A percentile compares a stretch with the other conserved stretches of the same genome.
Evolutionary conservation across 2,797 vertebrate species (phyloP).

Genomic region (Sebastes kiyomatsui): DNA sequence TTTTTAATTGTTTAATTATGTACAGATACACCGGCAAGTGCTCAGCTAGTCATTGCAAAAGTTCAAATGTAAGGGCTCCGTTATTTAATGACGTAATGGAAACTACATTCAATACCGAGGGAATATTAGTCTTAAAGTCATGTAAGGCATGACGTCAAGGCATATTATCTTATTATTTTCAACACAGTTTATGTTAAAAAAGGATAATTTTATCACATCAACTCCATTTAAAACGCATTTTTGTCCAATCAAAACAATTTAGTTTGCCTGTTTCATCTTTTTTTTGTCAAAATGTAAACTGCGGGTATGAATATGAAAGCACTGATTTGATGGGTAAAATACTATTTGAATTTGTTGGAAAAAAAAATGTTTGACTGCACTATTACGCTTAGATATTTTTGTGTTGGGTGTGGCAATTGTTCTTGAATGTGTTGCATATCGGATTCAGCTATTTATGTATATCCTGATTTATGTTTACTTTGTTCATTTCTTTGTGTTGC

Average conservation of each 20-base stretch:
- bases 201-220: not conserved
- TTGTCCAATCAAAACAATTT: not conserved
- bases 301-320: slow-evolving; percentile 31
- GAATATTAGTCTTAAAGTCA: not conserved
- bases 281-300: slow-evolving; percentile 19
- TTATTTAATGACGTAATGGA: slow-evolving; percentile 20
- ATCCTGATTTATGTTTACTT: slow-evolving; percentile 15
- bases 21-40: slow-evolving; percentile 33
- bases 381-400: slow-evolving; percentile 14
- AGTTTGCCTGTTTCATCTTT: not conserved
- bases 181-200: not conserved
- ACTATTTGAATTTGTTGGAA: not conserved
- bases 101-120: not conserved
- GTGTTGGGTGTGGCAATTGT: not conserved
- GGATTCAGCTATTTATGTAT: slow-evolving; percentile 27
- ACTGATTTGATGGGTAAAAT: slow-evolving; percentile 53
- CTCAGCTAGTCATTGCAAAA: slow-evolving; percentile 32
- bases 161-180: not conserved
- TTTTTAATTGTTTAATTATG: not conserved
- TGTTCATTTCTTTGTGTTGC: not conserved
- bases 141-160: not conserved
- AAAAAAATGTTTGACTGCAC: slow-evolving; percentile 32
- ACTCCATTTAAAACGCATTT: not conserved
- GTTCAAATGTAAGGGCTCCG: slow-evolving; percentile 47
- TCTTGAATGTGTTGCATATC: slow-evolving; percentile 26